Base-by-base conservation (phyloP, 53 echinoderm and acorn worm species). In the Holothuria leucospilota region DNA sequence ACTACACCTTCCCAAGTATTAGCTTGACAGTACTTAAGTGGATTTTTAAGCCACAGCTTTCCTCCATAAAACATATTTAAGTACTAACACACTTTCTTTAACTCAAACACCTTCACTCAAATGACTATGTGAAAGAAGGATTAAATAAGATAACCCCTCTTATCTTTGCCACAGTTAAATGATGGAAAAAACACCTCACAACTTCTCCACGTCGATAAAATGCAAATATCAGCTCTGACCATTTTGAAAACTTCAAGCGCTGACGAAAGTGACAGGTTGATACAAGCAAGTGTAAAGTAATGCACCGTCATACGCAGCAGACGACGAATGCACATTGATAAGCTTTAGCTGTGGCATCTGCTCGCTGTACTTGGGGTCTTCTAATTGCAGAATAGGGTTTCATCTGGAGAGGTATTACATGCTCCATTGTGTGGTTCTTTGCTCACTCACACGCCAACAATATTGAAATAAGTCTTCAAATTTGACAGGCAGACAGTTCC, bases 401-500 rank as follows among this genome's bases (percentile, higher is more conserved):
- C 75, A 51, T 14, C 75, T 75, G 75, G 26, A 75, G 75, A 75
- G 75, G 75, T 75, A 75, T 75, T 51, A 52, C 75, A 52, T 49
- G 75, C 75, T 49, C 75, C 75, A 26, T 52, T 75, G 53, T 75
- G 23, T 40, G 51, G 52, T 75, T 46, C 39, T 75, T 52, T 51
- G 75, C 75, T 75, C 27, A 52, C n/a, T 75, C 75, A 75, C 49
- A 28, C 52, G 75, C 51, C 52, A 42, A 41, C 75, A 75, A 75
- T 75, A 75, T 75, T 75, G 75, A 75, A 75, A 75, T 75, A 49
- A 75, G 75, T 51, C 75, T 75, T 75, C 75, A 26, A 75, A 75
- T 26, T 8, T 75, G 75, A 75, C 75, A 75, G 75, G 75, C 75
- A 75, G 75, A 75, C 75, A 75, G 75, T 75, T 75, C 20, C 10